A percentile compares a stretch with the other conserved stretches of the same genome.
phyloP scores from a whole-genome alignment of 2,888 invertebrate genomes.

The Atrina japonica region DNA sequence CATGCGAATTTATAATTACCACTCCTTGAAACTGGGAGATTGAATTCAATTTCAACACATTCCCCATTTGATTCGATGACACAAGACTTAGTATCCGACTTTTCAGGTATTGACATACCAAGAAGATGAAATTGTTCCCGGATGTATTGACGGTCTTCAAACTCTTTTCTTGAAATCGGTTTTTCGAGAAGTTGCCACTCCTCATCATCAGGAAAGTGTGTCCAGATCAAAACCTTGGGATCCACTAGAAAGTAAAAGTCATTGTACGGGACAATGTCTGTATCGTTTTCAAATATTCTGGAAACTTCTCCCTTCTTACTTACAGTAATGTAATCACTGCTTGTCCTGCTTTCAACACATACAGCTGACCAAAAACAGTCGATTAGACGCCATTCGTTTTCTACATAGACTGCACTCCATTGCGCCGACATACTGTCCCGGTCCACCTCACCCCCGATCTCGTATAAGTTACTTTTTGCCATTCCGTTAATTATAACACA shows the following conservation, averaged over 20 bases:
- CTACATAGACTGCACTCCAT: conserved; percentile 66
- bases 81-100: conserved; percentile 61
- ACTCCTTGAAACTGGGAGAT: conserved; percentile 59
- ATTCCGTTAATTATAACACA: conserved; percentile 61
- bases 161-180: conserved; percentile 65
- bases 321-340: conserved; percentile 49
- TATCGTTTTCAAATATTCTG: conserved; percentile 31
- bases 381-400: conserved; percentile 62
- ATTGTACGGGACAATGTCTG: conserved; percentile 10
- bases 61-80: conserved; percentile 66
- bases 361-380: conserved; percentile 66
- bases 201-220: conserved; percentile 75
- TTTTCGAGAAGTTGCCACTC: conserved; percentile 75
- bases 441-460: conserved; percentile 54
- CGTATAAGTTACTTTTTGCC: conserved; percentile 63
- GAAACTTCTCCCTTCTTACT: conserved; percentile 35
- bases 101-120: conserved; percentile 60
- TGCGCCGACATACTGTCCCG: conserved; percentile 54
- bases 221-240: conserved; percentile 75
- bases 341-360: conserved; percentile 45
- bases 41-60: conserved; percentile 70
- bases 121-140: conserved; percentile 76
- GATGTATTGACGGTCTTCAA: conserved; percentile 72
- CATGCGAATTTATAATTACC: conserved; percentile 70
- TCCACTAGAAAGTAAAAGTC: conserved; percentile 75